Percentiles rank a stretch among this genome's conserved stretches.
Evolutionary conservation across 1,140 invertebrate species (phyloP).

Genomic region (Druon quercuslanigerum): DNA sequence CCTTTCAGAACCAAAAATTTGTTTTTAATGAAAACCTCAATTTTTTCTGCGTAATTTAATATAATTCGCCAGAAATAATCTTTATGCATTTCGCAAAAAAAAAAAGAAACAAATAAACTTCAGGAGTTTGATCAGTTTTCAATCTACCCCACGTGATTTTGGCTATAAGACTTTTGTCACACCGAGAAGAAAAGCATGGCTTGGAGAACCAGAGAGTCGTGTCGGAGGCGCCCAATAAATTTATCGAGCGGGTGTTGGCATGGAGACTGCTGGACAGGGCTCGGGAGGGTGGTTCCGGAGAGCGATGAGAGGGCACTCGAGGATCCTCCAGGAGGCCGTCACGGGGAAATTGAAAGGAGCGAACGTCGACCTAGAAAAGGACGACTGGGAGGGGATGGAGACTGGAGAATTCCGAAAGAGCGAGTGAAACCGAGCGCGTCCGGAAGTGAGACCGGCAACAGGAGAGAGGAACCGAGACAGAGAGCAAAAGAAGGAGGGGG

Average conservation of each 20-base stretch:
- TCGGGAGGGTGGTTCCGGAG: slow-evolving; percentile 71
- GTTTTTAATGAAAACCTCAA: too few species aligned
- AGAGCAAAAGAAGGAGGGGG: slow-evolving; percentile 45
- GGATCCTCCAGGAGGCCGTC: slow-evolving; percentile 74
- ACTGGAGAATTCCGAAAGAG: slow-evolving; percentile 42
- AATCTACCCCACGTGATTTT: not conserved
- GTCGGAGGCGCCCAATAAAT: slow-evolving; percentile 74
- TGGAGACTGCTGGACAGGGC: slow-evolving; percentile 75
- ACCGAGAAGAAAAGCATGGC: slow-evolving; percentile 46
- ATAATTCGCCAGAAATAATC: too few species aligned
- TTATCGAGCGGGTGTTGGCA: slow-evolving; percentile 77
- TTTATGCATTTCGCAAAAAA: not conserved
- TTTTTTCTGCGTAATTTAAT: too few species aligned
- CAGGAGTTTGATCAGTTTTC: not conserved
- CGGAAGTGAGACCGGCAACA: slow-evolving; percentile 31
- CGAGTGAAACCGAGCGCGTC: slow-evolving; percentile 41
- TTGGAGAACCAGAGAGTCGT: slow-evolving; percentile 53
- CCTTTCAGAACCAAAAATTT: too few species aligned
- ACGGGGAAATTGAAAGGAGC: slow-evolving; percentile 71
- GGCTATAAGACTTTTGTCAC: slow-evolving; percentile 19
- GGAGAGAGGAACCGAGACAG: slow-evolving; percentile 39
- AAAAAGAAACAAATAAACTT: not conserved
- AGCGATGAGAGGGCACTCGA: slow-evolving; percentile 73
- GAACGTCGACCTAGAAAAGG: slow-evolving; percentile 48
- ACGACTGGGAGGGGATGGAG: slow-evolving; percentile 37